Base-by-base conservation (phyloP, 2,888 invertebrate species). In the Dynastes hyllus region DNA sequence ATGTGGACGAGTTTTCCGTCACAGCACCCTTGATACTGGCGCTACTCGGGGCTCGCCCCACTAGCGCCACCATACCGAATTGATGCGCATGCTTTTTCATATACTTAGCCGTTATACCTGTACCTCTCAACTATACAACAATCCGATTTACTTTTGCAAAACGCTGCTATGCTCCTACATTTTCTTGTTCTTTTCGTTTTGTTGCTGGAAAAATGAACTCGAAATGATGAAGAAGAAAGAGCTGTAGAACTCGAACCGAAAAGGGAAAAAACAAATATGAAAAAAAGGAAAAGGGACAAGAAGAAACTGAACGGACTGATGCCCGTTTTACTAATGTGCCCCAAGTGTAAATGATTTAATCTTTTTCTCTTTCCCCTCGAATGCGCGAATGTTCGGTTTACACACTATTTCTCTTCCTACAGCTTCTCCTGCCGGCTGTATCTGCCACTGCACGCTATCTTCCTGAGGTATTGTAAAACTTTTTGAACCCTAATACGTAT, bases 11-110 rank as follows among this genome's bases (percentile, higher is more conserved):
- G 83, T 83, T 84, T 84, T 83, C 82, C 84, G 81, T 84, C 85
- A 84, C 83, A 84, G 86, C 86, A 85, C 86, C 85, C 87, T 85
- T 86, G 85, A 84, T 85, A 87, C 87, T 87, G 86, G 85, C 86
- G 85, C 85, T 86, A 83, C 84, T 85, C 83, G 83, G 84, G 85
- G 85, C 84, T 85, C 84, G 85, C 86, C 86, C 85, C 86, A 85
- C 86, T 86, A 83, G 84, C 85, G 83, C 83, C 83, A 79, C 82
- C 81, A 80, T 80, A 83, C 83, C 83, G 70, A 65, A 79, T 65
- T 75, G 71, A 67, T 53, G 78, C 79, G 79, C 79, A 79, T 79
- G 80, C 79, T 70, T 77, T 77, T 77, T 78, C 78, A 78, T 58
- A 70, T 81, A 79, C 81, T 85, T 85, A 85, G 83, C 84, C 82